Conservation (phyloP, 2,113 vertebrate genomes). For the Anoplopoma fimbria region DNA sequence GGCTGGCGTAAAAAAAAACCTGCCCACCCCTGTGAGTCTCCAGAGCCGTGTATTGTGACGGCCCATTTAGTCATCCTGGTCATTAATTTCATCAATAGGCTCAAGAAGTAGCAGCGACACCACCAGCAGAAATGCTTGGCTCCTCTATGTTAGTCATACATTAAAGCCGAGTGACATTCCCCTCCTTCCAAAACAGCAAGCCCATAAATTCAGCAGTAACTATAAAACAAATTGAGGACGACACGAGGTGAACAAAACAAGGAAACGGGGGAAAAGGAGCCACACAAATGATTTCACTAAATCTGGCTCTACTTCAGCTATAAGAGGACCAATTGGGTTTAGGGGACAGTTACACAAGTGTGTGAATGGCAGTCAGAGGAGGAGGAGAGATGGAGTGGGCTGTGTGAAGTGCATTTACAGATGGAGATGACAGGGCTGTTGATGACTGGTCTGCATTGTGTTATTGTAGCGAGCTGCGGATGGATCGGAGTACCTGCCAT, state of each 20-base stretch:
- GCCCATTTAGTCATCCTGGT: slow-evolving; percentile 70
- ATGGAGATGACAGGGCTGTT: slow-evolving; percentile 70
- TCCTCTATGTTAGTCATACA: slow-evolving; percentile 52
- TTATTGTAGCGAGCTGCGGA: slow-evolving; percentile 63
- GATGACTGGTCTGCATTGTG: slow-evolving; percentile 69
- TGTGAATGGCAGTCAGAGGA: slow-evolving; percentile 61
- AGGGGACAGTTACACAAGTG: slow-evolving; percentile 42
- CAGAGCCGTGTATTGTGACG: slow-evolving; percentile 64
- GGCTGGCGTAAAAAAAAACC: slow-evolving; percentile 44
- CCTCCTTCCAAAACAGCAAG: slow-evolving; percentile 14
- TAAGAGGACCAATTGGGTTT: slow-evolving; percentile 36
- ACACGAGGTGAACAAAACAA: slow-evolving; percentile 45
- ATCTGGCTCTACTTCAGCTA: slow-evolving; percentile 21
- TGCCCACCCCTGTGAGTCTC: slow-evolving; percentile 62
- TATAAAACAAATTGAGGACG: slow-evolving; percentile 48
- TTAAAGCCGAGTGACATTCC: slow-evolving; percentile 35
- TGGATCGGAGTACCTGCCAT: slow-evolving; percentile 73
- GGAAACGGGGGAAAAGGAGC: slow-evolving; percentile 35
- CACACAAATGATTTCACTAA: slow-evolving; percentile 23
- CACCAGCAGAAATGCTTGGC: slow-evolving; percentile 33
- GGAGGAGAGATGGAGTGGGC: slow-evolving; percentile 26
- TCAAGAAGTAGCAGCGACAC: slow-evolving; percentile 51
- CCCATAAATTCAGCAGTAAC: slow-evolving; percentile 34
- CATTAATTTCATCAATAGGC: slow-evolving; percentile 78
- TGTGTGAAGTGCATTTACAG: slow-evolving; percentile 70